These are phyloP conservation scores for Oncorhynchus clarkii DNA, from an alignment of 2,113 vertebrate genomes.

Conservation along the genomic window DNA sequence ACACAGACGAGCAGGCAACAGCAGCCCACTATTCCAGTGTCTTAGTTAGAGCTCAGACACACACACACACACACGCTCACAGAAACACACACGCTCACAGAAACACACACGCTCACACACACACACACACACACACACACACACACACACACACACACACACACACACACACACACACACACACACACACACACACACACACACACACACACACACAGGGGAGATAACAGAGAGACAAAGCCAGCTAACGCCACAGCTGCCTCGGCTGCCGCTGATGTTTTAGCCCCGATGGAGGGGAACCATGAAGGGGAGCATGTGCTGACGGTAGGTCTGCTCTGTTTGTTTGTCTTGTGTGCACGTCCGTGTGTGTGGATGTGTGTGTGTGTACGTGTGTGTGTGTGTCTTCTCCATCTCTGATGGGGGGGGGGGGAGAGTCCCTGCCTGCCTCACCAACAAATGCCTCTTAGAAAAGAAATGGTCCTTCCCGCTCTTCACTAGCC, in stretches of 20 bases:
- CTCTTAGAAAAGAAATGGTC: constrained; percentile 36
- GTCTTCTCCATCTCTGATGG: constrained; percentile 5
- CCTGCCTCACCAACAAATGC: background rate
- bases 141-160: constrained; percentile 19
- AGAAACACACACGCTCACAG: background rate
- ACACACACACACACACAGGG: background rate
- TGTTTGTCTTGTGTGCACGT: constrained; percentile 27
- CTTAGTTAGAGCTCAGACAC: constrained; percentile 1
- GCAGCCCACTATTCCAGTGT: constrained; percentile 47
- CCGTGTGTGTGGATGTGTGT: constrained; percentile 16
- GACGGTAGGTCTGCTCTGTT: constrained; percentile 46
- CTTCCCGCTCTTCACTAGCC: constrained; percentile 21
- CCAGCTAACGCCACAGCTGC: constrained; percentile 30
- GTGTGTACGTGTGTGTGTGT: constrained; percentile 21
- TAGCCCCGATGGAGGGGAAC: constrained; percentile 64
- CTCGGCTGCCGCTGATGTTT: constrained; percentile 47
- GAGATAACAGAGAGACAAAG: constrained; percentile 31
- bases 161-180: constrained; percentile 19
- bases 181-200: constrained; percentile 10
- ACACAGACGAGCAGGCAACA: constrained; percentile 50
- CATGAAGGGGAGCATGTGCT: constrained; percentile 62
- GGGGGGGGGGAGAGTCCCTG: background rate
- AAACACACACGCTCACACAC: constrained; percentile 12
- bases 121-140: constrained; percentile 13
- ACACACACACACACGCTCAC: constrained; percentile 14